Evolutionary conservation across 1,140 invertebrate genomes (phyloP), one percentile per base, ranked within the genome.

Genomic region (Watersipora subatra): DNA sequence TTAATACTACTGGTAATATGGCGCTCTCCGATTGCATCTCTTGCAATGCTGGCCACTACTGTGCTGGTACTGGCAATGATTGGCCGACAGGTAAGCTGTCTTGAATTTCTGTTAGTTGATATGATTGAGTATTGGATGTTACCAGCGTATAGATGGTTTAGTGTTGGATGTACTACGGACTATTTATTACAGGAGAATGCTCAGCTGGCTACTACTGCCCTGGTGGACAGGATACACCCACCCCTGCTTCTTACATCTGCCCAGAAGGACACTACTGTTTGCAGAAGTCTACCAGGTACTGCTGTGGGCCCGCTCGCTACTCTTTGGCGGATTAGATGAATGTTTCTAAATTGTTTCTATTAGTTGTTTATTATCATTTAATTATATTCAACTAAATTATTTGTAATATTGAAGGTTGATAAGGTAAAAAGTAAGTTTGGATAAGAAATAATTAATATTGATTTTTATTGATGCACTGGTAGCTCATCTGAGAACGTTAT

Each of bases 161-260:
- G 7, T 46, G 34, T n/a, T 46, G 34, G 7, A 7, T 12, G n/a
- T n/a, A 12, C n/a, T 46, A 46, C n/a, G n/a, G n/a, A 46, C 34
- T 46, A 7, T n/a, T 46, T 46, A 46, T 46, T 46, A 12, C 34
- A 46, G 34, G n/a, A 12, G 34, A 61, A 2, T 78, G 76, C 66
- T 58, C 56, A 28, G 66, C 65, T 28, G 76, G 76, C 2, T 78
- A 75, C 63, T 76, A 76, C 64, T 78, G 76, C 55, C 75, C 76
- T 0, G 72, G 69, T 27, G 76, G 73, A 62, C 75, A 76, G 61
- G 71, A 72, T 58, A 58, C 56, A 3, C 55, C 69, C 7, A 66
- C 46, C 2, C 74, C 75, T 0, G 57, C 69, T 12, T 71, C 69
- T 28, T 72, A 70, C 55, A 75, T 73, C 68, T 78, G 76, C 65